Base-by-base conservation (phyloP, 2,888 invertebrate species). In the Acanthosepion pharaonis region DNA sequence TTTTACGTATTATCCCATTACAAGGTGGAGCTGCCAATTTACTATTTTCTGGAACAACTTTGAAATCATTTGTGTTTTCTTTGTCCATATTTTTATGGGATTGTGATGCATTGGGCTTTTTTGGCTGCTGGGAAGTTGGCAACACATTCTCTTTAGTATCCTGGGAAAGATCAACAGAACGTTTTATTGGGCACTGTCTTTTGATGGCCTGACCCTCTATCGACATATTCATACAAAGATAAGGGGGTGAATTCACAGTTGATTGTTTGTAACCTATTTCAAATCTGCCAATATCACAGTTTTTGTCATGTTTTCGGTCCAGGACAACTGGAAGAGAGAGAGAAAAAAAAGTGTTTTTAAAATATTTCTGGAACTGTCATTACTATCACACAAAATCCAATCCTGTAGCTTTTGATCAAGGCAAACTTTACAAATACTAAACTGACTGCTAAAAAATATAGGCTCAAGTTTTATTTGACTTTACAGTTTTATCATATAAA, bases 261-360 rank as follows among this genome's bases (percentile, higher is more conserved):
- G 97, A 96, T 95, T 97, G 97, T 95, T 97, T 97, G 96, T 96
- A 97, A 2, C 97, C 97, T 94, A 97, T 95, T 95, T 97, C 97
- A 96, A 97, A 97, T 59, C 96, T 95, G 3, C 97, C 97, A 23
- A 96, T 96, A 95, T 97, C 97, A 96, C 97, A 97, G 95, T 97
- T 97, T 95, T 96, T 96, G 95, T 97, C 97, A 94, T 96, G 95
- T 94, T 96, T 97, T 94, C 97, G 96, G 95, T 97, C 97, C 33
- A 97, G 95, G 15, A 97, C 97, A 95, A 97, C 97, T 97, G 96
- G 94, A 96, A 96, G 59, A 94, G 94, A 94, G 94, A 91, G 92
- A 94, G 25, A 94, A 91, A 92, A 28, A 15, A 42, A 42, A 42
- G 42, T 42, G 42, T 42, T 42, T 42, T 42, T 42, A 42, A 42